Base-by-base conservation (phyloP, 2,113 vertebrate genomes). In the Pogona vitticeps region DNA sequence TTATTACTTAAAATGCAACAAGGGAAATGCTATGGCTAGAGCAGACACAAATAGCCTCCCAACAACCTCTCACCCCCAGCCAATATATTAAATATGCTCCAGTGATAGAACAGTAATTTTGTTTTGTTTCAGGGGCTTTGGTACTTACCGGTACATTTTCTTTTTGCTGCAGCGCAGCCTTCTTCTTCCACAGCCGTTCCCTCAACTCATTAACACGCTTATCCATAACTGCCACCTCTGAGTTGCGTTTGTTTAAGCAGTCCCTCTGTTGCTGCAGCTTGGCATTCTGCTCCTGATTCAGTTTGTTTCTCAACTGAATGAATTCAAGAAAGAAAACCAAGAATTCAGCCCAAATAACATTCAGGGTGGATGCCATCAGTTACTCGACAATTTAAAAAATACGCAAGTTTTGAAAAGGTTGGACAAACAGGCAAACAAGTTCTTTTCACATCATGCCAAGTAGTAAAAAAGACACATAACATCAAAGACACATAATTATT, bases 181-280 rank as follows among this genome's bases (percentile, higher is more conserved):
- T 99, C 95, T 99, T 99, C 97, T 99, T 99, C 98, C 98, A 99
- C 65, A 99, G 97, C 28, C 99, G 96, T 88, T 99, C 99, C 10
- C 98, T 94, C 89, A 99, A 97, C 97, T 99, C 99, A 82, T 89
- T 97, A 92, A 99, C 98, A 46, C 98, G 97, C 95, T 98, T 98
- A 92, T 99, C 99, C 98, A 99, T 99, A 91, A 97, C 94, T 1
- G 96, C 98, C 95, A 99, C 98, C 95, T 99, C 99, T 36, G 97
- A 97, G 94, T 98, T 99, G 90, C 98, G 98, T 93, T 98, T 98
- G 93, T 98, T 99, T 95, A 99, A 96, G 93, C 96, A 98, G 91
- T 99, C 98, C 80, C 98, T 97, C 96, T 99, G 99, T 86, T 98
- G 98, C 90, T 99, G 98, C 94, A 99, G 95, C 94, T 98, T 98